A percentile compares a stretch with the other conserved stretches of the same genome.
Evolutionary conservation across 2,113 vertebrate species (phyloP).

Genomic region (Clarias batrachus): DNA sequence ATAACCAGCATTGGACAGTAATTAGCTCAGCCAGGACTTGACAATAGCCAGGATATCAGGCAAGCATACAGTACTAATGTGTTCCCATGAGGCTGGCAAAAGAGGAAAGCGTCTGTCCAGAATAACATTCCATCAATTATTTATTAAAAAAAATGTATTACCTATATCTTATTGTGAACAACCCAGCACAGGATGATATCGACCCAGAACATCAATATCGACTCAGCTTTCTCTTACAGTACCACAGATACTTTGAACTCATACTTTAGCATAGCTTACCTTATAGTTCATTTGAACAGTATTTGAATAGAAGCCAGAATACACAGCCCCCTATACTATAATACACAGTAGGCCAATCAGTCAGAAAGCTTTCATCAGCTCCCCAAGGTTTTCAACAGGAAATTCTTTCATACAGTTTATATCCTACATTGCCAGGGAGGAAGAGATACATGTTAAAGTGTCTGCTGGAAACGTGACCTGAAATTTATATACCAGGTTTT

Average conservation of each 20-base stretch:
- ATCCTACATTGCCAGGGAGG: neutral
- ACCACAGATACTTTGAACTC: too few relatives aligned
- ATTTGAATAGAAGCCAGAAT: neutral
- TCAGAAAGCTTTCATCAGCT: neutral
- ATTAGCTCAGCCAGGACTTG: neutral
- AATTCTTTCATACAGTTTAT: neutral
- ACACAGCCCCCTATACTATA: neutral
- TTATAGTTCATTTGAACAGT: too few relatives aligned
- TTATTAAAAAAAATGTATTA: neutral
- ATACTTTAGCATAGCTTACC: too few relatives aligned
- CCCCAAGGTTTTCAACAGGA: neutral
- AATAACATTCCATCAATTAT: neutral
- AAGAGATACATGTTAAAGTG: neutral
- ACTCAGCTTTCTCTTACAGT: neutral
- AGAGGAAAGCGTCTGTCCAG: neutral
- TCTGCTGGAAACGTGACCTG: neutral
- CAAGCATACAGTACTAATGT: neutral
- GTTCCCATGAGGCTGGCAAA: neutral
- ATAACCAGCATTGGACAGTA: neutral
- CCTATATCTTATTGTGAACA: neutral
- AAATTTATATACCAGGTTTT: neutral
- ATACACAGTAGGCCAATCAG: neutral
- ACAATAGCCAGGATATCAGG: neutral
- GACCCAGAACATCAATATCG: neutral
- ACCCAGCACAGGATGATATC: neutral